A percentile compares a stretch with the other conserved stretches of the same genome.
phyloP scores from a whole-genome alignment of 2,113 vertebrate genomes.

The Mola mola region DNA sequence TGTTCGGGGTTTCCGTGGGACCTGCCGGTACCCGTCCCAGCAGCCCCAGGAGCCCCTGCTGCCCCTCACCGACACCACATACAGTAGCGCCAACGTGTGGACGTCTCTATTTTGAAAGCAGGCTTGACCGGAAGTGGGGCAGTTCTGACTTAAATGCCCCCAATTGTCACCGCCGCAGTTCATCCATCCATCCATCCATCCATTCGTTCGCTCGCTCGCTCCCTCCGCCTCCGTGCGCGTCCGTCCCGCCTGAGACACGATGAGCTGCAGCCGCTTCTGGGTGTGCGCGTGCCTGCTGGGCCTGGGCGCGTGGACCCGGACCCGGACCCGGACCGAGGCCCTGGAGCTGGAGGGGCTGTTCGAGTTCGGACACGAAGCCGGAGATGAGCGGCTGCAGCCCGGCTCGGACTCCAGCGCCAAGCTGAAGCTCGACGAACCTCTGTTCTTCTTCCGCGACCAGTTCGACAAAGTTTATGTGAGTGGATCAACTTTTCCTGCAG shows the following conservation, averaged over 20 bases:
- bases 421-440: constrained; percentile 3
- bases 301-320: neutral
- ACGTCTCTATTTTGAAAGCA: too few relatives aligned
- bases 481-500: too few relatives aligned
- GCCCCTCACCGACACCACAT: too few relatives aligned
- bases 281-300: constrained; percentile 8
- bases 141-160: too few relatives aligned
- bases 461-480: constrained; percentile 53
- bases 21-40: too few relatives aligned
- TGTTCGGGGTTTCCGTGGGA: too few relatives aligned
- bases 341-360: constrained; percentile 59
- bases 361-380: constrained; percentile 53
- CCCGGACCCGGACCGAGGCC: constrained; percentile 21
- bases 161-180: too few relatives aligned
- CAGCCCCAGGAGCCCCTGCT: too few relatives aligned
- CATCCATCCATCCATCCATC: too few relatives aligned
- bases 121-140: too few relatives aligned
- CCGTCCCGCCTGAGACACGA: neutral
- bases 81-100: too few relatives aligned
- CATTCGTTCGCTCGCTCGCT: too few relatives aligned
- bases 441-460: constrained; percentile 16
- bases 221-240: neutral
- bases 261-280: constrained; percentile 24
- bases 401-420: constrained; percentile 36
- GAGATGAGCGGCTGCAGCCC: constrained; percentile 49